Percentiles rank a stretch among this genome's conserved stretches.
Conservation (phyloP, 2,113 vertebrate species). For the Clarias gariepinus region DNA sequence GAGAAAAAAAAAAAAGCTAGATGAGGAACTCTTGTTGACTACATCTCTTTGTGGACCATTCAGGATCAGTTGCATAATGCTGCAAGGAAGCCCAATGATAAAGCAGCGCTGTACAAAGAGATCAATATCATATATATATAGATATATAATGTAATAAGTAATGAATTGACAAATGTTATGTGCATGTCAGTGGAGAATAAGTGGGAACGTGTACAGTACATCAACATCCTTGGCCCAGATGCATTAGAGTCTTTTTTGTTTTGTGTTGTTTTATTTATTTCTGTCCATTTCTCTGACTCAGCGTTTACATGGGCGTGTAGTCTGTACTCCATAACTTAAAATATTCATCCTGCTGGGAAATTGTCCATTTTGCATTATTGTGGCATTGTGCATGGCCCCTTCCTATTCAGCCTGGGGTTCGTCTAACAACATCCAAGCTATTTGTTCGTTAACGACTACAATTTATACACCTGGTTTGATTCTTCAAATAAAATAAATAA, state of each 20-base stretch:
- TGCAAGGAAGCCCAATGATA: conserved; percentile 51
- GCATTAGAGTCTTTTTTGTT: background rate
- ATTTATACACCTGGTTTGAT: conserved; percentile 61
- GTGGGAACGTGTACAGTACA: conserved; percentile 15
- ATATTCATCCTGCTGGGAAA: background rate
- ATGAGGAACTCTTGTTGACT: conserved; percentile 53
- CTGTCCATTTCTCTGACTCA: background rate
- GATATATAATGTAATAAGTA: conserved; percentile 39
- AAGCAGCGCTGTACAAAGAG: conserved; percentile 54
- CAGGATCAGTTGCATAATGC: conserved; percentile 55
- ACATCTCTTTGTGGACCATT: conserved; percentile 27
- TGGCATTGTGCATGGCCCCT: background rate
- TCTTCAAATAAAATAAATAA: conserved; percentile 70
- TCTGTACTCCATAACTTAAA: conserved; percentile 11
- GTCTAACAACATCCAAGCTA: conserved; percentile 32
- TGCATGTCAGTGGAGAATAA: conserved; percentile 34
- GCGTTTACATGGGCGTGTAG: background rate
- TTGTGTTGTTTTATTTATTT: conserved; percentile 27
- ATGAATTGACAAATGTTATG: conserved; percentile 34
- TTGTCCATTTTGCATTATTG: conserved; percentile 3
- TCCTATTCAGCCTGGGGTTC: conserved; percentile 52
- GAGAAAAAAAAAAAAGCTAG: conserved; percentile 23
- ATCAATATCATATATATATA: conserved; percentile 37
- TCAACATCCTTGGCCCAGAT: conserved; percentile 39
- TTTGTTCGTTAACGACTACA: conserved; percentile 3